Base-by-base conservation (phyloP, 2,888 invertebrate genomes). In the Nebria brevicollis region DNA sequence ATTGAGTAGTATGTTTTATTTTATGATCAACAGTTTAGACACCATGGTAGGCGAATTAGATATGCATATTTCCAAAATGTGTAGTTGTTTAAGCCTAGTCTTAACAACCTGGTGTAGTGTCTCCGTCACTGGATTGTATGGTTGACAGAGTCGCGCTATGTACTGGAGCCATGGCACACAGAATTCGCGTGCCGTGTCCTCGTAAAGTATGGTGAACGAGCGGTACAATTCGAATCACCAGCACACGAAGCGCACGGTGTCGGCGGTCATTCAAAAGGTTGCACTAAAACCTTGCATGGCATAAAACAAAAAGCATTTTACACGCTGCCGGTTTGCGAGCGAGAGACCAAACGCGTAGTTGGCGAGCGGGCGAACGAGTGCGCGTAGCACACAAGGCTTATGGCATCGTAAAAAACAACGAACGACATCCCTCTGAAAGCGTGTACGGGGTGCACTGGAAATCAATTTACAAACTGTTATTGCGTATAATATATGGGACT, bases 401-500 rank as follows among this genome's bases (percentile, higher is more conserved):
- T 80, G 78, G 78, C 73, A 73, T 80, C 80, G 80, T 80, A 80
- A 80, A 80, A 80, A 80, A 75, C 75, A 75, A 70, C 80, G 70
- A 78, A 78, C 73, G 78, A 78, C 78, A 78, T 78, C 72, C 65
- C 78, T 41, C 43, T 68, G 73, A 20, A 73, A 26, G 73, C 70
- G 42, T 54, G 34, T 20, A 26, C 70, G 80, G 75, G 70, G 41
- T 70, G 80, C 75, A 77, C 72, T 81, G 76, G 77, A 81, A 81
- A 81, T 81, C 81, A 81, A 81, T 81, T 81, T 81, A 81, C 81
- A 81, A 77, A 76, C 81, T 81, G 81, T 81, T 81, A 81, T 81
- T 81, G 76, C 77, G 81, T 77, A 77, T 77, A 77, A 81, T 81
- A 81, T 81, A 81, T 81, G 81, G 66, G 26, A 10, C 64, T 43